phyloP scores from a whole-genome alignment of 2,797 vertebrate species.

The Anableps anableps region DNA sequence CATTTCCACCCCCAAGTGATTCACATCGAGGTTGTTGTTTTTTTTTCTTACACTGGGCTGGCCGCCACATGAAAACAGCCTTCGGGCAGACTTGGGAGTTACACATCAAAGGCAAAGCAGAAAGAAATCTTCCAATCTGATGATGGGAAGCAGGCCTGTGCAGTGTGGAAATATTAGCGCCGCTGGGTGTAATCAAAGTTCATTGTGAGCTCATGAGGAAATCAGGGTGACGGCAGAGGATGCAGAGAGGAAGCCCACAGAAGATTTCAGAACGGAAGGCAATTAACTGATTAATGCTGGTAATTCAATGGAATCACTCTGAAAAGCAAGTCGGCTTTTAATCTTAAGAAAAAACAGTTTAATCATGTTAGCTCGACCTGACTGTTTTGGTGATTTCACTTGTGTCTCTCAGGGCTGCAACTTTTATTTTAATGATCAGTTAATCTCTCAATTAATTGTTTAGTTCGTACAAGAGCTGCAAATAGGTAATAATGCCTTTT shows the following conservation, averaged over 20 bases:
- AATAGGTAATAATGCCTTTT: background rate
- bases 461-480: background rate
- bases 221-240: slow-evolving; percentile 18
- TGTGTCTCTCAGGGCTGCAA: background rate
- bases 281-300: slow-evolving; percentile 23
- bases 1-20: slow-evolving; percentile 17
- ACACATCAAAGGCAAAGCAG: slow-evolving; percentile 62
- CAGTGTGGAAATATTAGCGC: slow-evolving; percentile 30
- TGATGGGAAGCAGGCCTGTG: slow-evolving; percentile 47
- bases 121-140: slow-evolving; percentile 57
- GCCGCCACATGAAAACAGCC: slow-evolving; percentile 56
- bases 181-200: slow-evolving; percentile 59
- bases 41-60: slow-evolving; percentile 37
- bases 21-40: slow-evolving; percentile 13
- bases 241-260: slow-evolving; percentile 9
- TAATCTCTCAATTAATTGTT: background rate
- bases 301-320: slow-evolving; percentile 7
- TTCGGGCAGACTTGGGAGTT: slow-evolving; percentile 50
- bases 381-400: background rate
- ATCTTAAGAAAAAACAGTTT: background rate
- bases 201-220: slow-evolving; percentile 26
- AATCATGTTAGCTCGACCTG: background rate
- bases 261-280: background rate
- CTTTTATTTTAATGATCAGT: background rate
- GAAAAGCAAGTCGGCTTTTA: slow-evolving; percentile 8